Percentiles rank a stretch among this genome's conserved stretches.
Conservation (phyloP, 1,140 invertebrate genomes). For the Lanistes nyassanus region DNA sequence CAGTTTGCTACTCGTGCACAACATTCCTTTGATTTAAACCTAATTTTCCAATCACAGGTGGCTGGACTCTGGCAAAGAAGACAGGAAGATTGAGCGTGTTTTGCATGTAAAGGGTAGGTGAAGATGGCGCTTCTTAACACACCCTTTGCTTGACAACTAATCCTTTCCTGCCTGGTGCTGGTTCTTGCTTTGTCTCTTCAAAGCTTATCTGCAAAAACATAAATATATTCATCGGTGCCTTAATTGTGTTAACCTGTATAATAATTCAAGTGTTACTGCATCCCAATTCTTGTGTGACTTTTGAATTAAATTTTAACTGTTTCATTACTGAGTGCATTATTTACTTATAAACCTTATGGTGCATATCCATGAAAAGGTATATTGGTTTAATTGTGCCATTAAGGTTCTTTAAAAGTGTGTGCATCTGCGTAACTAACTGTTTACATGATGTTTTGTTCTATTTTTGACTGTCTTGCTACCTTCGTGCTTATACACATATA, state of each 20-base stretch:
- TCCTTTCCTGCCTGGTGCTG: constrained; percentile 4
- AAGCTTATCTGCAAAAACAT: background rate
- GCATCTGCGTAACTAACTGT: background rate
- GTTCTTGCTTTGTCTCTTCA: background rate
- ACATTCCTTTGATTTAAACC: background rate
- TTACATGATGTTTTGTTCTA: background rate
- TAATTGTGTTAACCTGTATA: background rate
- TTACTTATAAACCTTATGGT: no score
- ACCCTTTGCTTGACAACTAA: background rate
- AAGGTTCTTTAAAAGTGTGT: background rate
- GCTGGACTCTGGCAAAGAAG: constrained; percentile 62
- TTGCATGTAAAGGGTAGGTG: constrained; percentile 60
- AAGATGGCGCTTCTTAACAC: background rate
- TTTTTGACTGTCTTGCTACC: background rate
- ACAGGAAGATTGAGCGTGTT: constrained; percentile 55
- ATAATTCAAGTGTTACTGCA: background rate
- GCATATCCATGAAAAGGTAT: no score
- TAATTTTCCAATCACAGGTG: constrained; percentile 45
- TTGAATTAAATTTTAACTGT: background rate
- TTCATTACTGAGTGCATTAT: background rate
- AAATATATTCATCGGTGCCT: background rate
- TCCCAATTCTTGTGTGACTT: no score
- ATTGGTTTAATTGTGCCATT: no score
- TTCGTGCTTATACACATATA: background rate
- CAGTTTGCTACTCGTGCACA: no score